phyloP scores from a whole-genome alignment of 2,113 vertebrate species.

The Protomyctophum bolini region DNA sequence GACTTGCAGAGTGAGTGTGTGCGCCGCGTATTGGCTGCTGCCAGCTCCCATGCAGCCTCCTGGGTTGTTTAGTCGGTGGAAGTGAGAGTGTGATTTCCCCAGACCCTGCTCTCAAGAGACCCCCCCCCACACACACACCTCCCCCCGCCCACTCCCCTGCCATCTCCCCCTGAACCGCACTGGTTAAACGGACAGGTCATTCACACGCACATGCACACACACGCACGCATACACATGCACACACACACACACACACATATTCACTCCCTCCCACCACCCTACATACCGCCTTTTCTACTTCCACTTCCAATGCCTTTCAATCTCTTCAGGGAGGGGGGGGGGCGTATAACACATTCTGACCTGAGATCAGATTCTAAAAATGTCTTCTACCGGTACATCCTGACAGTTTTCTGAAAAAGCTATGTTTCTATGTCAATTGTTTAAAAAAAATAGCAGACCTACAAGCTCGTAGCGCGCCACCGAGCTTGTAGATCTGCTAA shows the following conservation, averaged over 20 bases:
- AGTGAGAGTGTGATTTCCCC: conserved; percentile 78
- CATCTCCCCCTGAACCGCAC: conserved; percentile 68
- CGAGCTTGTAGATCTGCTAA: too few relatives aligned
- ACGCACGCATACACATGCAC: background rate
- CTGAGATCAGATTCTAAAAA: too few relatives aligned
- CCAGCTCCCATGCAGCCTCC: conserved; percentile 68
- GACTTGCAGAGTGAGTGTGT: conserved; percentile 39
- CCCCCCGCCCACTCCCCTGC: conserved; percentile 42
- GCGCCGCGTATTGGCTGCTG: conserved; percentile 47
- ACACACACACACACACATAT: background rate
- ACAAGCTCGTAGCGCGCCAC: too few relatives aligned
- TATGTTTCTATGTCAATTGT: too few relatives aligned
- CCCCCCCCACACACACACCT: conserved; percentile 37
- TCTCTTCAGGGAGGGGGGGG: conserved; percentile 48
- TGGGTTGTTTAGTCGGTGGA: conserved; percentile 67
- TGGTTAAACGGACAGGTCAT: conserved; percentile 77
- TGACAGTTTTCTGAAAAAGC: too few relatives aligned
- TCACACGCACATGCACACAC: conserved; percentile 26
- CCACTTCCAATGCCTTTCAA: conserved; percentile 52
- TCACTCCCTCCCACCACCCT: too few relatives aligned
- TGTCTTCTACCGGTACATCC: too few relatives aligned
- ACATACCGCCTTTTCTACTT: background rate
- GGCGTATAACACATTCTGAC: too few relatives aligned
- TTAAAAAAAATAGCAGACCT: too few relatives aligned
- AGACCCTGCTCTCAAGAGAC: conserved; percentile 72